Conservation (phyloP, 2,113 vertebrate genomes). For the Apaloderma vittatum region DNA sequence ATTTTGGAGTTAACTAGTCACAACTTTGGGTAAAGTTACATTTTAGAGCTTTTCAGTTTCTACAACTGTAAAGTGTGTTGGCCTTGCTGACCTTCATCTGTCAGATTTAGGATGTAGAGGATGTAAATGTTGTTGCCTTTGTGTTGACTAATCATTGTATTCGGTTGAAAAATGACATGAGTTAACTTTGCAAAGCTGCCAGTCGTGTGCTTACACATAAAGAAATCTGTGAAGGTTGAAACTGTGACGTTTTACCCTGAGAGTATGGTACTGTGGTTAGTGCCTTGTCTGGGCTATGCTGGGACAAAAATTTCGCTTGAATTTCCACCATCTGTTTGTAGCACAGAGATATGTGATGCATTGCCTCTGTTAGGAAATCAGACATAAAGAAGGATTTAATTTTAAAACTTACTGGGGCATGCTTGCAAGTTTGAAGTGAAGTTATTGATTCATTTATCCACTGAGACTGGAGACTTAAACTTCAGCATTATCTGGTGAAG, state of each 20-base stretch:
- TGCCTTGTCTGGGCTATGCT: not conserved
- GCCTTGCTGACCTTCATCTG: not conserved
- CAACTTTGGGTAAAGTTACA: not conserved
- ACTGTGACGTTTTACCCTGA: rapidly evolving
- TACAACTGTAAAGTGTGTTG: not conserved
- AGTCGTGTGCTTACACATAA: not conserved
- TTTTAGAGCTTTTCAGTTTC: not conserved
- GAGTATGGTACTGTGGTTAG: not conserved
- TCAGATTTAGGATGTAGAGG: not conserved
- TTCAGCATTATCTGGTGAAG: not conserved
- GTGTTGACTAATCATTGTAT: not conserved
- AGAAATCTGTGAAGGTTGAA: not conserved
- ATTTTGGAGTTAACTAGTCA: not conserved
- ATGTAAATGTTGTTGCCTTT: not conserved
- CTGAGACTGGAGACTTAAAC: not conserved
- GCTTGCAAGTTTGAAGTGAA: not conserved
- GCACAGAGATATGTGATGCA: not conserved
- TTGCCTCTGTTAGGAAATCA: not conserved
- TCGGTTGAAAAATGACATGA: not conserved
- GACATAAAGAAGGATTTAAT: not conserved
- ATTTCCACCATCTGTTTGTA: not conserved
- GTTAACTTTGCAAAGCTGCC: not conserved
- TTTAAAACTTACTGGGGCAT: not conserved
- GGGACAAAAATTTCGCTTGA: not conserved
- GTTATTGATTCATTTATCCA: not conserved